phyloP scores from a whole-genome alignment of 2,113 vertebrate species.

The Falcunculus frontatus region DNA sequence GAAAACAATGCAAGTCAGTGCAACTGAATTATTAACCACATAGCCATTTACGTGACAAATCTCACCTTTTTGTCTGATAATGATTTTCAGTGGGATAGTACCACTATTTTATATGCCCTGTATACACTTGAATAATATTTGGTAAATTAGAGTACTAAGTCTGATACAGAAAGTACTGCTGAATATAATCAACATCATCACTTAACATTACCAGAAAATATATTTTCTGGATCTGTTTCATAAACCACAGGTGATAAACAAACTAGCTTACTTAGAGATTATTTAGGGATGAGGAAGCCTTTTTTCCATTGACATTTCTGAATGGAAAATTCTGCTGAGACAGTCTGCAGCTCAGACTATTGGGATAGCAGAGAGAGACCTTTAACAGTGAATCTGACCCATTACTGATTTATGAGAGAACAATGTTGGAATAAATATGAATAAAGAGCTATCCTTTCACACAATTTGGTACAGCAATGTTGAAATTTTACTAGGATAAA shows the following conservation, averaged over 20 bases:
- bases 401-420: constrained; percentile 34
- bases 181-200: neutral
- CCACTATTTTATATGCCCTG: neutral
- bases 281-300: neutral
- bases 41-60: neutral
- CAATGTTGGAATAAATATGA: neutral
- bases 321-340: constrained; percentile 16
- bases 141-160: neutral
- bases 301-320: constrained; percentile 4
- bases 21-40: neutral
- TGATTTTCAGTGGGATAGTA: neutral
- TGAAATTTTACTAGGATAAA: constrained; percentile 18
- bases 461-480: neutral
- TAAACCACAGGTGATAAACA: neutral
- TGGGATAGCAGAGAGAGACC: neutral
- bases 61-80: neutral
- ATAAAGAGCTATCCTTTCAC: constrained; percentile 15
- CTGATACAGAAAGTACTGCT: neutral
- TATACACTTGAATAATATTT: neutral
- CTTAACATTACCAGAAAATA: neutral
- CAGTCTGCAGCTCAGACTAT: neutral
- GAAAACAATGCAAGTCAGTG: neutral
- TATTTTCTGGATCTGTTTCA: neutral
- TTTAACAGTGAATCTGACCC: neutral
- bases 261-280: neutral